These are phyloP conservation scores for Lagocephalus sceleratus DNA, from an alignment of 2,797 vertebrate genomes.

Conservation along the genomic window DNA sequence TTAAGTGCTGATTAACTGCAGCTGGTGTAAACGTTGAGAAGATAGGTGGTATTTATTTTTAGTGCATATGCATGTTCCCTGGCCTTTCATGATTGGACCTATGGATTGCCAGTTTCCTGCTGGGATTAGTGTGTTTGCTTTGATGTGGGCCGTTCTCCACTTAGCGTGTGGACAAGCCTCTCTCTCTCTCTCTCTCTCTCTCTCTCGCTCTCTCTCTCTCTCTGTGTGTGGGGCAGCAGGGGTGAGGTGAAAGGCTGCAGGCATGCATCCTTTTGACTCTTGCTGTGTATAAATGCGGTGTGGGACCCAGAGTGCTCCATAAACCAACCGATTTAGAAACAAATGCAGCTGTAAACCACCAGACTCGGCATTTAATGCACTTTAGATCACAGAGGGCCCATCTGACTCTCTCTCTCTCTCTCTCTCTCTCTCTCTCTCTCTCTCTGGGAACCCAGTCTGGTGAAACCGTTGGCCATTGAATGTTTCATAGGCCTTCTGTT, in stretches of 20 bases:
- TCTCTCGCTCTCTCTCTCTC: neutral
- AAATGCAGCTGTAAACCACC: conserved; percentile 63
- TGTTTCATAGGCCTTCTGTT: no score
- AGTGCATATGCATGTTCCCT: conserved; percentile 30
- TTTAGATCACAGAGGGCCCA: conserved; percentile 47
- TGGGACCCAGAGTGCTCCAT: conserved; percentile 46
- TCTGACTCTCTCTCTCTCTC: conserved; percentile 13
- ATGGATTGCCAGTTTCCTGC: conserved; percentile 48
- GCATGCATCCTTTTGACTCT: conserved; percentile 33
- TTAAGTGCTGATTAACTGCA: conserved; percentile 41
- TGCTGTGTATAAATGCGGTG: conserved; percentile 54
- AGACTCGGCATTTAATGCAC: conserved; percentile 49
- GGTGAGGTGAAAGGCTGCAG: conserved; percentile 41
- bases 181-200: neutral
- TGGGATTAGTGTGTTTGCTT: conserved; percentile 53
- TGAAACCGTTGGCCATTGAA: no score
- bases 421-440: no score
- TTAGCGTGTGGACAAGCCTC: conserved; percentile 45
- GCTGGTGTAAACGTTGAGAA: conserved; percentile 29
- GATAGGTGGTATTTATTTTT: conserved; percentile 39
- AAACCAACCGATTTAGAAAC: conserved; percentile 58
- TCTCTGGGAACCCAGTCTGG: no score
- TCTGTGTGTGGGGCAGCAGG: conserved; percentile 33
- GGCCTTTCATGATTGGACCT: conserved; percentile 40
- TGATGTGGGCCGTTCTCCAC: conserved; percentile 53